Evolutionary conservation across 2,113 vertebrate species (phyloP), one percentile per base, ranked within the genome.

Genomic region (Onychostoma macrolepis): DNA sequence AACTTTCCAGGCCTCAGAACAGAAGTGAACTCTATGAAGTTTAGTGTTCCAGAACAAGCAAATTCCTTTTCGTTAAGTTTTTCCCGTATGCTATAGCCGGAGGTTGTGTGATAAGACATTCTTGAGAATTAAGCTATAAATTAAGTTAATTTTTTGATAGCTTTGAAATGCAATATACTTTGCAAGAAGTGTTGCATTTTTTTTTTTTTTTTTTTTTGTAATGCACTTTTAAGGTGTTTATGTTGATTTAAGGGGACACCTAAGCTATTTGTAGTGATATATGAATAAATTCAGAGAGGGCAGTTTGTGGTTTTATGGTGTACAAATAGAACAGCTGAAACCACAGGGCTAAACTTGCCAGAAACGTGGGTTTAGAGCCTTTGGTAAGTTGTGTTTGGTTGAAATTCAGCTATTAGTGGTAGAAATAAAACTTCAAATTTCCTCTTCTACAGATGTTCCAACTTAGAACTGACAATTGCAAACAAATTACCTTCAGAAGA

Each of bases 401-500:
- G 30, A 28, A 71, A 56, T 89, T 87, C 89, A 90, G 58, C 80
- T 43, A 69, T 92, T 88, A 63, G 88, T 48, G 92, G 90, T 91
- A 71, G 88, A 90, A 91, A 92, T 90, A 63, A 92, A 91, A 80
- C 88, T 89, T 87, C 53, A 92, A 88, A 87, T 84, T 88, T 87
- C 90, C 86, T 89, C 87, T 88, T 74, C 89, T 86, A 91, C 76
- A 89, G 83, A 87, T 89, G 85, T 89, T 89, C 86, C 69, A 76
- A 88, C 82, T 89, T 21, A 74, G 80, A 89, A 90, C 91, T 92
- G 92, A 91, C 93, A 95, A 93, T 92, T 94, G 94, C 91, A 93
- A 86, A 85, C 87, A 91, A 87, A 82, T 86, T 86, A 79, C 88
- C 91, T 92, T 92, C 93, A 91, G 93, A 94, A 93, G 89, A 56